Conservation (phyloP, 1,140 invertebrate genomes). For the Sinella curviseta region DNA sequence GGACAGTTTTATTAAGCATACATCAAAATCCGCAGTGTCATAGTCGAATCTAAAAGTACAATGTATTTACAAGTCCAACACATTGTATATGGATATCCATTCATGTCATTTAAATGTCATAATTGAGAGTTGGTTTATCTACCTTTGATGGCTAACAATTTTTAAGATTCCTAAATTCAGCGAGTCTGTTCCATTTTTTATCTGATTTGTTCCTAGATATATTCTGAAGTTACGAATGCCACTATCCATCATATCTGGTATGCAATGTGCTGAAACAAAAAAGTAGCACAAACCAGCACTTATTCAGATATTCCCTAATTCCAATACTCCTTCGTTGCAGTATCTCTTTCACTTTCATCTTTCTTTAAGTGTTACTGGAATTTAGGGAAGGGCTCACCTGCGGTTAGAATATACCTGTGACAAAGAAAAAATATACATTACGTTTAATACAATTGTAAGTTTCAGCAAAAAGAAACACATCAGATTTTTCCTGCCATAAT, state of each 20-base stretch:
- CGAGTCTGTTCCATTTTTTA: constrained; percentile 10
- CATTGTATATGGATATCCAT: too few species aligned
- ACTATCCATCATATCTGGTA: constrained; percentile 27
- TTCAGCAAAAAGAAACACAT: too few species aligned
- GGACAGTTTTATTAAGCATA: constrained; percentile 29
- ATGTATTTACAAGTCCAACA: too few species aligned
- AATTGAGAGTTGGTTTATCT: background rate
- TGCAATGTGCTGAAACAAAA: constrained; percentile 38
- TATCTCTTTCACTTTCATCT: too few species aligned
- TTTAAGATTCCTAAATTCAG: background rate
- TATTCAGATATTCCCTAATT: too few species aligned
- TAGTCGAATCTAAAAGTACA: constrained; percentile 28
- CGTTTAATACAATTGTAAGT: background rate
- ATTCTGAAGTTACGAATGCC: constrained; percentile 27
- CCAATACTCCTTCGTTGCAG: too few species aligned
- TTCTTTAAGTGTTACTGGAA: background rate
- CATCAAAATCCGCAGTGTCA: constrained; percentile 30
- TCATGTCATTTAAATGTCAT: background rate
- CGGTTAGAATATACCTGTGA: constrained; percentile 6
- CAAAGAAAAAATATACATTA: background rate
- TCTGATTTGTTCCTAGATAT: constrained; percentile 31
- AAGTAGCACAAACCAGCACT: background rate
- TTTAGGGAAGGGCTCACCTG: background rate
- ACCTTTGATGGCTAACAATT: constrained; percentile 1
- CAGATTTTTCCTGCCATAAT: too few species aligned